A percentile compares a stretch with the other conserved stretches of the same genome.
Evolutionary conservation across 1,140 invertebrate species (phyloP).

Genomic region (Saccostrea cuccullata): DNA sequence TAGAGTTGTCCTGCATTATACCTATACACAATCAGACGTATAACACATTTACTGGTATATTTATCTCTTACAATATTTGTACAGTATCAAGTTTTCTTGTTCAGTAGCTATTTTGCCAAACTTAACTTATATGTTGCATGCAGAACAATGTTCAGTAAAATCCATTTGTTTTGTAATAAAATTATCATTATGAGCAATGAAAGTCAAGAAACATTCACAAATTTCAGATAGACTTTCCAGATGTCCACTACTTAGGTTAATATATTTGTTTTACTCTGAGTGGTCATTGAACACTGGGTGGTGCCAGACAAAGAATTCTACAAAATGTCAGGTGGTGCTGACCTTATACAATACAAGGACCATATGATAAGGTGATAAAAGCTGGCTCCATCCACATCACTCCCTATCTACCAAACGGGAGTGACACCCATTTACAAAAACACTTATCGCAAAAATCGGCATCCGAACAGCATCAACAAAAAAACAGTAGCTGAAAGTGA

Average conservation of each 20-base stretch:
- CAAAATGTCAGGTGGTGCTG: slow-evolving; percentile 21
- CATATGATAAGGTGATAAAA: slow-evolving; percentile 28
- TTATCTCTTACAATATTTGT: too few species aligned
- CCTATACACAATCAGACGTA: too few species aligned
- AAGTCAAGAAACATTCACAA: too few species aligned
- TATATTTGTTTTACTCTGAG: not conserved
- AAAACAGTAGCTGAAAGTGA: slow-evolving; percentile 33
- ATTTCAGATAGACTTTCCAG: not conserved
- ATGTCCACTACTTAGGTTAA: not conserved
- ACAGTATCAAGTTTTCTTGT: too few species aligned
- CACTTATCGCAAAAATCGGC: not conserved
- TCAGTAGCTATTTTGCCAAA: too few species aligned
- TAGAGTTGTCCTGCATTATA: too few species aligned
- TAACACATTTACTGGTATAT: too few species aligned
- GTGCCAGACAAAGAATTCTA: not conserved
- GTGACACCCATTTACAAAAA: slow-evolving; percentile 23
- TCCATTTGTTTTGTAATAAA: too few species aligned
- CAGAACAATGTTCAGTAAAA: too few species aligned
- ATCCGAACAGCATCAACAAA: slow-evolving; percentile 10
- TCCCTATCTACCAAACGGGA: slow-evolving; percentile 13
- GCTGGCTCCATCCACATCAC: not conserved
- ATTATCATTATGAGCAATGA: too few species aligned
- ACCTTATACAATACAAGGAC: slow-evolving; percentile 4
- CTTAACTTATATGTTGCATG: too few species aligned
- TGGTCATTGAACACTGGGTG: not conserved